phyloP scores from a whole-genome alignment of 1,140 invertebrate genomes.

The Drosophila lacteicornis region DNA sequence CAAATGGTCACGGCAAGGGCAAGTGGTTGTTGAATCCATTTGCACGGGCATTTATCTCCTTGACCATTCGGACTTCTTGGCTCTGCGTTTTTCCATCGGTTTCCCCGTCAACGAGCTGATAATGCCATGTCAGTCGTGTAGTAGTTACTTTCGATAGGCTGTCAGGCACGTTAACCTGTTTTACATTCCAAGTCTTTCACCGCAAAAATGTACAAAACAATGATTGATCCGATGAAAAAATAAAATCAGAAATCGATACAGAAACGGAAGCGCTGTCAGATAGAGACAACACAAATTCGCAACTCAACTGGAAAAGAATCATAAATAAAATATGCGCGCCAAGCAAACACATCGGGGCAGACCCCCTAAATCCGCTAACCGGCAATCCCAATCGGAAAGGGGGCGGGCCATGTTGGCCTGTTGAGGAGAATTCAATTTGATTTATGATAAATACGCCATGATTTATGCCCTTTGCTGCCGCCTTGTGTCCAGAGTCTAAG shows the following conservation, averaged over 20 bases:
- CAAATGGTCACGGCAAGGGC: conserved; percentile 22
- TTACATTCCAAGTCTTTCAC: conserved; percentile 7
- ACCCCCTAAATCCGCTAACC: conserved; percentile 13
- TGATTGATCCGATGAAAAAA: conserved; percentile 30
- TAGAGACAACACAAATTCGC: conserved; percentile 65
- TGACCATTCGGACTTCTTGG: conserved; percentile 15
- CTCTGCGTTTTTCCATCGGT: conserved; percentile 11
- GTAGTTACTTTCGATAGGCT: conserved; percentile 17
- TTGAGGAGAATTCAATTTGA: conserved; percentile 74
- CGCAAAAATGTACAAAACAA: conserved; percentile 31
- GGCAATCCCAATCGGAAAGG: conserved; percentile 18
- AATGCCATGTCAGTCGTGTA: conserved; percentile 39
- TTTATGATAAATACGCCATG: conserved; percentile 81
- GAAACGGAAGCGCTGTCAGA: conserved; percentile 43
- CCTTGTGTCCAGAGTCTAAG: conserved; percentile 70
- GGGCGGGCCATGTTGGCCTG: conserved; percentile 31
- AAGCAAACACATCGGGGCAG: conserved; percentile 50
- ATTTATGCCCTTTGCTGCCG: conserved; percentile 76
- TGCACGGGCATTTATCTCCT: conserved; percentile 44
- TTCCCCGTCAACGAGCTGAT: conserved; percentile 29
- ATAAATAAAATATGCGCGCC: conserved; percentile 72
- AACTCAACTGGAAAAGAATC: conserved; percentile 77
- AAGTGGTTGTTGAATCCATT: conserved; percentile 21
- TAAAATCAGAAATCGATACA: conserved; percentile 33
- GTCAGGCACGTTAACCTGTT: conserved; percentile 33